Base-by-base conservation (phyloP, 2,888 invertebrate species). In the Hemaris fuciformis region DNA sequence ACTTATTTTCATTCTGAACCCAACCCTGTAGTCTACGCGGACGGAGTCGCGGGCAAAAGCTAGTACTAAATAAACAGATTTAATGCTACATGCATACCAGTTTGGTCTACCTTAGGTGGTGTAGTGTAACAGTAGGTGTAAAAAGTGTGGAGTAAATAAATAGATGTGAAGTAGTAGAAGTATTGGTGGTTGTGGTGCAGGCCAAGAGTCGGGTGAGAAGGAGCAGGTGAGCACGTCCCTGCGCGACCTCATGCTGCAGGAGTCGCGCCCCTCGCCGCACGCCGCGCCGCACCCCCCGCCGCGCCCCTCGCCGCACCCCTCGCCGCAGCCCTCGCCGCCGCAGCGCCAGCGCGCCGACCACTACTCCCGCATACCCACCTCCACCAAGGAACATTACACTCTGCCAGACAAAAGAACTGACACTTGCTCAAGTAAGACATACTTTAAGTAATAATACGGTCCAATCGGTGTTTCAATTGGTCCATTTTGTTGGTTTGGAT, bases 341-440 rank as follows among this genome's bases (percentile, higher is more conserved):
- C 87, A 87, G 68, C 83, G 87, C 0, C 87, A 85, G 57, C 84
- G 87, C 1, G 64, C 81, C 7, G 89, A 88, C 31, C 69, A 75
- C 64, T 80, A 77, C 74, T 89, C 90, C 1, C 80, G 88, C 34
- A 89, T 89, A 68, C 89, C 89, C 42, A 88, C 87, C 56, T 80
- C 85, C 58, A 84, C 82, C 31, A 86, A 87, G 65, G 87, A 87
- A 66, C 82, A 85, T 65, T 86, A 85, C 61, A 63, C 71, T 2
- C 67, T 75, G 0, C 20, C 76, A 1, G 88, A 89, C 1, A 88
- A 87, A 70, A 88, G 87, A 72, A 45, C 77, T 0, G 88, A 88
- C 27, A 56, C 73, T 1, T 83, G 81, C 48, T 61, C 85, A 53
- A 76, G 89, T 88, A 68, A 80, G 76, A 63, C 53, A 20, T 22